Conservation (phyloP, 2,113 vertebrate genomes). For the Puffinus mauretanicus region DNA sequence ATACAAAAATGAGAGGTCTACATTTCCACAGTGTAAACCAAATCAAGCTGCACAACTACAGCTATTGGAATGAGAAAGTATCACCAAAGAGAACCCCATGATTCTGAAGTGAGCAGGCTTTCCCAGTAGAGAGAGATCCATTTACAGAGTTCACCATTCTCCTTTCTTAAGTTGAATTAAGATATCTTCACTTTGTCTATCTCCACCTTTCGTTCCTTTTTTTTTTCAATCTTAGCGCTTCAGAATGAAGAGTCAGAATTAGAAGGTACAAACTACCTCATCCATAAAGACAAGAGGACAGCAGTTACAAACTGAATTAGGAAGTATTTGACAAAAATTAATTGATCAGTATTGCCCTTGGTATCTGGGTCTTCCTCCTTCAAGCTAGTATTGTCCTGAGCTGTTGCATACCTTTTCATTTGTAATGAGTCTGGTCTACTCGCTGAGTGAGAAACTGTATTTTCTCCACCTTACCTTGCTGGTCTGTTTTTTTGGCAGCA, state of each 20-base stretch:
- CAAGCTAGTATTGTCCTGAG: not conserved
- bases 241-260: not conserved
- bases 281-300: not conserved
- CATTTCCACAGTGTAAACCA: not conserved
- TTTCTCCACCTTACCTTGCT: not conserved
- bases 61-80: not conserved
- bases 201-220: not conserved
- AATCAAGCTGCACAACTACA: not conserved
- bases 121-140: not conserved
- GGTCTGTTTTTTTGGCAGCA: not conserved
- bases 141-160: not conserved
- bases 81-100: not conserved
- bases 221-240: not conserved
- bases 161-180: not conserved
- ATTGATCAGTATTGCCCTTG: not conserved
- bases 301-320: not conserved
- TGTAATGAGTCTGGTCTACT: not conserved
- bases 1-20: not conserved
- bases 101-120: not conserved
- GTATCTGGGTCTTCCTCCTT: not conserved
- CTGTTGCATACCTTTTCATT: not conserved
- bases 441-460: not conserved
- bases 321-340: not conserved
- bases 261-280: not conserved
- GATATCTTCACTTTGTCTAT: not conserved